Conservation (phyloP, 64 coral and sea anemone species). For the Montipora efflorescens region DNA sequence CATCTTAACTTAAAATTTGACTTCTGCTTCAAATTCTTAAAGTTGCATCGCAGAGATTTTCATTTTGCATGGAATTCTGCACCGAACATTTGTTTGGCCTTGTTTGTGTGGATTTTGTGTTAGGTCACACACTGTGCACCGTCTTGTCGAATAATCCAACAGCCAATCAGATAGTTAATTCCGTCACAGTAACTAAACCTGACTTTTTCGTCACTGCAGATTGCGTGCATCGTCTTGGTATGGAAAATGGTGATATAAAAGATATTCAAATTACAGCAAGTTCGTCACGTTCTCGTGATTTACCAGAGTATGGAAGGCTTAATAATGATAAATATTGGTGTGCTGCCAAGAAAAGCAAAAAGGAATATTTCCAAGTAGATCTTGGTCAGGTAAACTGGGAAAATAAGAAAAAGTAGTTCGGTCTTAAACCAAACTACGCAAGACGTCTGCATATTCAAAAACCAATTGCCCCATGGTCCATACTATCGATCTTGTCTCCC, state of each 20-base stretch:
- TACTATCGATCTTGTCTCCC: no score
- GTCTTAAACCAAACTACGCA: no score
- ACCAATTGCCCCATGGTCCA: no score
- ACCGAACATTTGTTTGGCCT: no score
- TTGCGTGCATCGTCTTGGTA: slow-evolving; percentile 66
- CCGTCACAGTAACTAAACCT: neutral
- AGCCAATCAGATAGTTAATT: neutral
- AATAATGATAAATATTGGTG: slow-evolving; percentile 72
- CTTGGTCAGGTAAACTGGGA: slow-evolving; percentile 55
- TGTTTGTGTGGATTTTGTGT: no score
- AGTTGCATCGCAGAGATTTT: no score
- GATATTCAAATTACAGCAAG: slow-evolving; percentile 81
- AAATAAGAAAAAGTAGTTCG: no score
- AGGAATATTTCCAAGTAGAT: slow-evolving; percentile 82
- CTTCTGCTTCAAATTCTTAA: no score
- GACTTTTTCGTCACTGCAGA: slow-evolving; percentile 1
- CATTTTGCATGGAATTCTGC: no score
- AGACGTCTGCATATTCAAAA: no score
- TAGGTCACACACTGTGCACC: neutral
- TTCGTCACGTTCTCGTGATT: slow-evolving; percentile 2
- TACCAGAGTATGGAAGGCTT: slow-evolving; percentile 59
- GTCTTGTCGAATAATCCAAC: neutral
- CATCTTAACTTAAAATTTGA: no score
- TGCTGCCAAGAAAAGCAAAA: slow-evolving; percentile 54
- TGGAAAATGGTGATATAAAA: slow-evolving; percentile 51